phyloP scores from a whole-genome alignment of 2,888 invertebrate genomes.

The Seira ritae region DNA sequence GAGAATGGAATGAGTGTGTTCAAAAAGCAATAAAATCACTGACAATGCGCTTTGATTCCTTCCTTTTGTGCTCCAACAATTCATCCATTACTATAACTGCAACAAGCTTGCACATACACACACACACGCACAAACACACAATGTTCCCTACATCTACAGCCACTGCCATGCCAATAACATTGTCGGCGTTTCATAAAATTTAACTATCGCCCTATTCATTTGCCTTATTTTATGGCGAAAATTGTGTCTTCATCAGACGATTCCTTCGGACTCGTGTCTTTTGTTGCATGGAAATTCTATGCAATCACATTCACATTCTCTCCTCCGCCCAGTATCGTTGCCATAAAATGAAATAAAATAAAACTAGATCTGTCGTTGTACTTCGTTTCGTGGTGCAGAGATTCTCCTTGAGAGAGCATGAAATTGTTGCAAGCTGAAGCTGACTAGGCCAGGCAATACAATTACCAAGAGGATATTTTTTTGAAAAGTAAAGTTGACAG shows the following conservation, averaged over 20 bases:
- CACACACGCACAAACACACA: too few relatives aligned
- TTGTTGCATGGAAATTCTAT: constrained; percentile 3
- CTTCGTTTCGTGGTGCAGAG: too few relatives aligned
- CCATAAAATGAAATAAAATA: too few relatives aligned
- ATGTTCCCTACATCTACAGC: too few relatives aligned
- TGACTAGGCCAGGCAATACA: too few relatives aligned
- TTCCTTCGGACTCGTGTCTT: background rate
- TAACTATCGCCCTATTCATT: constrained; percentile 14
- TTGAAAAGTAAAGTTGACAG: constrained; percentile 38
- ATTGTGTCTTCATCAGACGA: background rate
- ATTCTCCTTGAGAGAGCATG: too few relatives aligned
- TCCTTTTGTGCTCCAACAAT: constrained; percentile 35
- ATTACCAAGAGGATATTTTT: too few relatives aligned
- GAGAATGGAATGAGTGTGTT: constrained; percentile 27
- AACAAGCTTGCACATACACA: background rate
- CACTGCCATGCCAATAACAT: background rate
- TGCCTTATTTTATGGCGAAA: constrained; percentile 2
- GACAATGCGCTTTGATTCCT: constrained; percentile 58
- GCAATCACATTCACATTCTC: background rate
- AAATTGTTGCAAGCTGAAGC: too few relatives aligned
- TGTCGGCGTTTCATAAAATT: constrained; percentile 42
- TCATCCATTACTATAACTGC: constrained; percentile 17
- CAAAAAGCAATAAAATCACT: constrained; percentile 59
- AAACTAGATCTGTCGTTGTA: too few relatives aligned
- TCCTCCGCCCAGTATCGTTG: constrained; percentile 7